Evolutionary conservation across 1,140 invertebrate species (phyloP).

Genomic region (Mactra quadrangularis): DNA sequence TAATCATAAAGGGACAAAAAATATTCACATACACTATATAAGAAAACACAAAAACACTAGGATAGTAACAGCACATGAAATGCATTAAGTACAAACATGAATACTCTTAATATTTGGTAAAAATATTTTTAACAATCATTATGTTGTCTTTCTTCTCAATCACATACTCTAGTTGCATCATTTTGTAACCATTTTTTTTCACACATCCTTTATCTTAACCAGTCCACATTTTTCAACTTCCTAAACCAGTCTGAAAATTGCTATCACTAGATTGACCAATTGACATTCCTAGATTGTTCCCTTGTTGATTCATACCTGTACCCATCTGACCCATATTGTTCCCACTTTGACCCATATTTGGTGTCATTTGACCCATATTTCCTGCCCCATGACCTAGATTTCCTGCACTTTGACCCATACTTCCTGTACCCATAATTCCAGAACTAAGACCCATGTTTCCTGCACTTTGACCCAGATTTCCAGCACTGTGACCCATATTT

Average conservation of each 20-base stretch:
- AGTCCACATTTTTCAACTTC: background rate
- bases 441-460: conserved; percentile 13
- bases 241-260: conserved; percentile 31
- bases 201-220: no score
- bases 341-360: conserved; percentile 21
- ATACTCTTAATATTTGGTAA: no score
- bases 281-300: background rate
- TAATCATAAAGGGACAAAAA: no score
- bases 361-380: conserved; percentile 20
- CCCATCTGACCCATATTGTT: conserved; percentile 4
- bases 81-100: no score
- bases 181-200: no score
- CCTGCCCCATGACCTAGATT: conserved; percentile 19
- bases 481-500: conserved; percentile 10
- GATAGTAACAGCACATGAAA: no score
- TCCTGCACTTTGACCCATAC: no score
- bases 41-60: no score
- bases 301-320: conserved; percentile 8
- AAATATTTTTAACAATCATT: no score
- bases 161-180: no score
- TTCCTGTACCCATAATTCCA: conserved; percentile 25
- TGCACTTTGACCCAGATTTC: conserved; percentile 2
- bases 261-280: conserved; percentile 13
- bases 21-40: no score
- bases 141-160: no score